Base-by-base conservation (phyloP, 2,888 invertebrate species). In the Caenorhabditis japonica region DNA sequence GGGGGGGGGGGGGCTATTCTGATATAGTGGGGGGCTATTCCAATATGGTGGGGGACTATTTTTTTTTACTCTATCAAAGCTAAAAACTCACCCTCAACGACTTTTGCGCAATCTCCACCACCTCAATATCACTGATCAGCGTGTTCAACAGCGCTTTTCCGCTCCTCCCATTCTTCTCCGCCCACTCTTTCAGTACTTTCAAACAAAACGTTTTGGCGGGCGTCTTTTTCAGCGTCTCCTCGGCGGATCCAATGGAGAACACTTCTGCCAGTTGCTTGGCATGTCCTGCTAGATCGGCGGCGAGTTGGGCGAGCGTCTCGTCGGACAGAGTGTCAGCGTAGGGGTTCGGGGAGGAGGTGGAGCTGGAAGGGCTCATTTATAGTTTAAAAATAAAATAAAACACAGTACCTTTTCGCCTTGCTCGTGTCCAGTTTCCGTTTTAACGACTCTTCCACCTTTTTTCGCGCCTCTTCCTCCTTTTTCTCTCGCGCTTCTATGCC, bases 401-500 rank as follows among this genome's bases (percentile, higher is more conserved):
- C 72, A 58, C 53, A 59, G 55, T 51, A 49, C 39, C 62, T 66
- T 13, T 53, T 75, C 41, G 51, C 71, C 30, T 33, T 51, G 1
- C 38, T 43, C 1, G 49, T 21, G 39, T 62, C 73, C 41, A 61
- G 38, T 49, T 73, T 76, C 36, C 70, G 61, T 55, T 47, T 68
- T 47, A 71, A 49, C 53, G 59, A 70, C 27, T 70, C 70, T 55
- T 72, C 64, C 39, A 60, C 70, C 52, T 75, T 61, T 30, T 69
- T 76, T 58, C 73, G 47, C 30, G 76, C 75, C 19, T 71, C 75
- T 17, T 71, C 71, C 25, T 71, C 75, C 21, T 58, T 62, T 30
- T 49, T 27, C 41, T 77, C 77, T 34, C 77, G 25, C 5, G 62
- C 75, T 8, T 19, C 47, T n/a, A 74, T 61, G 3, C 47, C 59